These are phyloP conservation scores for Edolisoma coerulescens DNA, from an alignment of 2,113 vertebrate species.

Conservation along the genomic window DNA sequence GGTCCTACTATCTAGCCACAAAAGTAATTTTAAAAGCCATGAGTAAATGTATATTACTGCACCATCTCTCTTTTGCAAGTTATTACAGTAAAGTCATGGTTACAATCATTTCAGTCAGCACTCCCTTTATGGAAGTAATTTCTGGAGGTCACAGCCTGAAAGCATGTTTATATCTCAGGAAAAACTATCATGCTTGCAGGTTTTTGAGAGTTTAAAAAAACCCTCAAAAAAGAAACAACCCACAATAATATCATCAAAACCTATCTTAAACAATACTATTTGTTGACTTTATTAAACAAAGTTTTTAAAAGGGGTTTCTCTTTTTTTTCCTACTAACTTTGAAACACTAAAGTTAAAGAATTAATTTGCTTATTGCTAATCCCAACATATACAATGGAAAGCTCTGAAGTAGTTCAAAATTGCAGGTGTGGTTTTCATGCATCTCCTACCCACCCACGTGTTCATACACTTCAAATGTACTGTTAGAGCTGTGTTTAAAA, in stretches of 20 bases:
- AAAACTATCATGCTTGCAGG: not conserved
- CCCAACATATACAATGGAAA: not conserved
- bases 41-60: not conserved
- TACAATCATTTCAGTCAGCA: not conserved
- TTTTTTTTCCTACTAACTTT: not conserved
- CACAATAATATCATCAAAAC: not conserved
- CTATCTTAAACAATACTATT: not conserved
- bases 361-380: not conserved
- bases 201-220: not conserved
- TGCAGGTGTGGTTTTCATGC: not conserved
- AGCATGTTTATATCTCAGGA: not conserved
- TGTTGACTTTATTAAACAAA: not conserved
- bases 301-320: not conserved
- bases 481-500: not conserved
- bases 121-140: not conserved
- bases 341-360: not conserved
- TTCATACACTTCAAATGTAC: not conserved
- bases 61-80: not conserved
- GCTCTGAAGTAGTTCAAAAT: not conserved
- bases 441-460: too few species aligned
- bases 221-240: not conserved
- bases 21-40: constrained; percentile 6
- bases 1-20: not conserved
- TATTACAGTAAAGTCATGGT: not conserved
- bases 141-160: not conserved